Evolutionary conservation across 1,140 invertebrate species (phyloP), one percentile per base, ranked within the genome.

Genomic region (Drosophila hydei): DNA sequence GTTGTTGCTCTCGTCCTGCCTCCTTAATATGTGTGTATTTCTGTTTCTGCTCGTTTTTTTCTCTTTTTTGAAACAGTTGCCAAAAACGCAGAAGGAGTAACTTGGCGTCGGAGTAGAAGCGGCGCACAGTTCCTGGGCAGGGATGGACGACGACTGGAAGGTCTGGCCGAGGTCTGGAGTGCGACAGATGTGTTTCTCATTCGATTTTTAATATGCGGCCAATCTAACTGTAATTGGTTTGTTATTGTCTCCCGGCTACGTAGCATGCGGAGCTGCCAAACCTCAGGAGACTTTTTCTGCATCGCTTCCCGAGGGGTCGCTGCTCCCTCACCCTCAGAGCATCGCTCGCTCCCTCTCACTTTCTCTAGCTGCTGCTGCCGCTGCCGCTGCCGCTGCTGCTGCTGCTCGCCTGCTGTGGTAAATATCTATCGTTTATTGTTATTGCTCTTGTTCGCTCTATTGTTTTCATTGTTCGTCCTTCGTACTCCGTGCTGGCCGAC

Each of bases 151-250:
- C 5, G 38, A 16, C 12, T n/a, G n/a, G 36, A 14, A 1, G 36
- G 3, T 4, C n/a, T 42, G 23, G 55, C 43, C 38, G 54, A 59
- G 45, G 56, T 38, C 59, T 47, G 18, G 60, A 70, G 68, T 56
- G 68, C 89, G 90, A 91, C 90, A 91, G 90, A 91, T 91, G 90
- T 83, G 90, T 90, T 91, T 91, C 90, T 90, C 90, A 91, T 91
- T 91, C 87, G 84, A 90, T 90, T 91, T 91, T 91, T 91, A 91
- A 91, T 91, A 91, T 91, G 89, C 85, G 90, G 90, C 90, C 90
- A 91, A 91, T 91, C 89, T 91, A 91, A 91, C 77, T 87, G 83
- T 91, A 91, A 91, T 91, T 91, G 90, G 90, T 91, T 91, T 90
- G 89, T 91, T 91, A 91, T 90, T 91, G 89, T 89, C 77, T 88